Evolutionary conservation across 2,113 vertebrate genomes (phyloP), one percentile per base, ranked within the genome.

Genomic region (Tonatia bakeri): DNA sequence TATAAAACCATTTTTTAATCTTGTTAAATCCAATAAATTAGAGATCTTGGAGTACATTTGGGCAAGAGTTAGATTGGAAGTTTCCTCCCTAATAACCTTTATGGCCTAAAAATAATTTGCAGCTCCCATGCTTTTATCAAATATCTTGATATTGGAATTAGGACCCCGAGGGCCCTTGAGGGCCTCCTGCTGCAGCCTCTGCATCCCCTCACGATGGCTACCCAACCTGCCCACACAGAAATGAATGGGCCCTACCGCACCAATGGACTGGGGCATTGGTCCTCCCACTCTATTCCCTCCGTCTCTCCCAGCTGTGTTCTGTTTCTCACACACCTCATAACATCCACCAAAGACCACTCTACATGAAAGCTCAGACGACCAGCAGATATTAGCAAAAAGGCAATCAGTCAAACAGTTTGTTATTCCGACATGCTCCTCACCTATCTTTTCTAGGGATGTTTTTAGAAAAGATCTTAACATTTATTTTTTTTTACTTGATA

Each of bases 241-340:
- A 16, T 36, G 28, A 79, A 79, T 38, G 50, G 19, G 28, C 52
- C 81, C 24, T 28, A 22, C 45, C 2, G 5, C 20, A 52, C 40
- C 56, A 50, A 14, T 12, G n/a, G 24, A 33, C 7, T 0, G 19
- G 36, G 17, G 20, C 16, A 2, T 26, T 14, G 24, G 3, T 20
- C 79, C 31, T 14, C 73, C 80, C 16, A 31, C 64, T 72, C 50
- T 6, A 47, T 16, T 56, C 26, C 69, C 24, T 64, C 77, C 40
- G 28, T 50, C 36, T 59, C 38, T 67, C 43, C 84, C 70, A 45
- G 31, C 11, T 4, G 2, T 26, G 4, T 26, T 52, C 80, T 90
- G 5, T 5, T 43, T 79, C 56, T 67, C 54, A 1, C 2, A 1
- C 24, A 14, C 43, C 17, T 13, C 50, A 7, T 47, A 40, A n/a